Base-by-base conservation (phyloP, 2,888 invertebrate species). In the Lasioglossum lativentre region DNA sequence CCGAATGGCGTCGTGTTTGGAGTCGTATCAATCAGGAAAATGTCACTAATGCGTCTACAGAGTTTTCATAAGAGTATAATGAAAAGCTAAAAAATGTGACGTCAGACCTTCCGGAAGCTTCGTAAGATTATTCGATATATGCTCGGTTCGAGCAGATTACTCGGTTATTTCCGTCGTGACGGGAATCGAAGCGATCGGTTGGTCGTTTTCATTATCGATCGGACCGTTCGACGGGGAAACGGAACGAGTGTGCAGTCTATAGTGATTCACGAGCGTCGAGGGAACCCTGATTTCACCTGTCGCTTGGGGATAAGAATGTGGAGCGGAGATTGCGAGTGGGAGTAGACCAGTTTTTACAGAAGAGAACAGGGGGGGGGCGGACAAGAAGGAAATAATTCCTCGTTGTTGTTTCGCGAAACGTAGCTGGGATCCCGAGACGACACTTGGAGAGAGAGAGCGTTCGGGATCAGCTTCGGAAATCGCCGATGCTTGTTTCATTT, bases 271-370 rank as follows among this genome's bases (percentile, higher is more conserved):
- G 66, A 38, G 23, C 66, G 38, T 34, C 66, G 34, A 66, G 34
- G 38, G 34, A 34, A 34, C 66, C 66, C 66, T 34, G 83, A 86
- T 86, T 88, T 88, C 88, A 88, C 88, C 83, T 86, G 87, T 72
- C 81, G 66, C 66, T 14, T 30, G 34, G 81, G 78, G 72, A 79
- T 79, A 87, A 89, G 89, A 89, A 87, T 89, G 85, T 85, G 87
- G 89, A 81, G 80, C 89, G 85, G 63, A 78, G 82, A n/a, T 47
- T 30, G 4, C 56, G 74, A 80, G 89, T 66, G 77, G 87, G 78
- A 82, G 80, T 78, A 52, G 85, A 85, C 89, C 80, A 59, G 88
- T 88, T 87, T 75, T 59, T 72, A 38, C 23, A 59, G 8, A 1
- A n/a, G 12, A 12, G n/a, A n/a, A 66, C 5, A 14, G 59, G 27